Base-by-base conservation (phyloP, 1,140 invertebrate species). In the Eupristina koningsbergeri region DNA sequence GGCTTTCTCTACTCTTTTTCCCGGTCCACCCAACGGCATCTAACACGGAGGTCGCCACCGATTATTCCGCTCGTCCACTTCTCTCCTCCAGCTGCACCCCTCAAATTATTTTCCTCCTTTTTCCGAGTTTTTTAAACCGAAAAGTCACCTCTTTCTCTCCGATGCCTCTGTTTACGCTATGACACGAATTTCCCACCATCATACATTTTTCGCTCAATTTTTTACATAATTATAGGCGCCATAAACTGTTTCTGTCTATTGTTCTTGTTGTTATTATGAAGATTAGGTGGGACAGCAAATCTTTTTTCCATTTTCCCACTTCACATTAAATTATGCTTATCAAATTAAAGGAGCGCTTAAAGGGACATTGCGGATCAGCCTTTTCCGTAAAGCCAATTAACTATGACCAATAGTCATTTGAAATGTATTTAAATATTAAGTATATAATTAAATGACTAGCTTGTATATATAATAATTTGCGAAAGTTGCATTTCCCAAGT, bases 41-140 rank as follows among this genome's bases (percentile, higher is more conserved):
- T 45, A 64, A 69, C 67, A n/a, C 34, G 63, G 58, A 80, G 77
- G 67, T 85, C 79, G 63, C 11, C 78, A 58, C 45, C 83, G 73
- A 85, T 85, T 85, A 85, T 81, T 76, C 73, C 71, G 61, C 75
- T 63, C 47, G 78, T 78, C 81, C 63, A 79, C 75, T 78, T 71
- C 80, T 83, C 79, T 84, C 39, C 80, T 85, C 80, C 86, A 87
- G 84, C 84, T 64, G 84, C 80, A 76, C 85, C 82, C 81, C 63
- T 39, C 22, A 22, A 34, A 36, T 73, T 50, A 36, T 31, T 67
- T 22, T 67, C 41, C n/a, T 19, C 15, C 45, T 83, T 67, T 79
- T 87, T 73, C 69, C 67, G 80, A 36, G 47, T 50, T 74, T 82
- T 86, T 84, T 78, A 67, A 74, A 58, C 41, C 58, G 45, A 63